Conservation (phyloP, 2,888 invertebrate genomes). For the Himalopsyche japonica region DNA sequence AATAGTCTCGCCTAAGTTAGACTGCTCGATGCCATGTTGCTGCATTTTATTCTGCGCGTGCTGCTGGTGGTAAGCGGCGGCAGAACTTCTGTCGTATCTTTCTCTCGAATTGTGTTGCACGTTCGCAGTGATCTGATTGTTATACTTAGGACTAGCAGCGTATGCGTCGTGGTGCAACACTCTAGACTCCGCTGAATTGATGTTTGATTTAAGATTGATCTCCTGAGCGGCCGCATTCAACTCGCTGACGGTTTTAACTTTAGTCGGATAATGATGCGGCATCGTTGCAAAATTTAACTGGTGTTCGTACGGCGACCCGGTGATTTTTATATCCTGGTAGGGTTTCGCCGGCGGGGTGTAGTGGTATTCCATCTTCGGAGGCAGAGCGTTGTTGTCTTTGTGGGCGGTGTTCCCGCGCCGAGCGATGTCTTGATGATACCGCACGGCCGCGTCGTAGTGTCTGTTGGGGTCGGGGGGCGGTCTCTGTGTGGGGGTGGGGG, state of each 20-base stretch:
- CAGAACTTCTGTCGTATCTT: conserved; percentile 22
- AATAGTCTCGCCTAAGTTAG: conserved; percentile 28
- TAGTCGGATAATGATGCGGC: conserved; percentile 36
- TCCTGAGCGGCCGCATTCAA: conserved; percentile 35
- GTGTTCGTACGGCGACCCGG: conserved; percentile 34
- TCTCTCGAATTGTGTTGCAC: conserved; percentile 29
- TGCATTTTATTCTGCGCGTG: conserved; percentile 7
- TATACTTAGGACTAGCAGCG: conserved; percentile 34
- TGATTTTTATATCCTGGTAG: conserved; percentile 36
- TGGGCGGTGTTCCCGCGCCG: conserved; percentile 16
- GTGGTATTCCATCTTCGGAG: conserved; percentile 12
- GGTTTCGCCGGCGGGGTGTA: conserved; percentile 31
- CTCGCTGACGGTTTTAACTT: conserved; percentile 40
- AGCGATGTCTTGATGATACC: conserved; percentile 35
- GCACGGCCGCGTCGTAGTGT: conserved; percentile 32
- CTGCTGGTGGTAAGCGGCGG: conserved; percentile 24
- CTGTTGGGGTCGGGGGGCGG: conserved; percentile 28
- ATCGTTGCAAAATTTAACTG: conserved; percentile 34
- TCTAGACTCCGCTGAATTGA: conserved; percentile 8
- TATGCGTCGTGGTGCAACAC: conserved; percentile 12
- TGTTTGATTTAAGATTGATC: conserved; percentile 37
- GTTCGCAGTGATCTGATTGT: background rate
- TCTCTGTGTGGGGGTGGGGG: conserved; percentile 14
- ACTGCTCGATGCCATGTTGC: conserved; percentile 13
- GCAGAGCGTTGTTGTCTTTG: conserved; percentile 21